Evolutionary conservation across 2,888 invertebrate species (phyloP), one percentile per base, ranked within the genome.

Genomic region (Bimastos eiseni): DNA sequence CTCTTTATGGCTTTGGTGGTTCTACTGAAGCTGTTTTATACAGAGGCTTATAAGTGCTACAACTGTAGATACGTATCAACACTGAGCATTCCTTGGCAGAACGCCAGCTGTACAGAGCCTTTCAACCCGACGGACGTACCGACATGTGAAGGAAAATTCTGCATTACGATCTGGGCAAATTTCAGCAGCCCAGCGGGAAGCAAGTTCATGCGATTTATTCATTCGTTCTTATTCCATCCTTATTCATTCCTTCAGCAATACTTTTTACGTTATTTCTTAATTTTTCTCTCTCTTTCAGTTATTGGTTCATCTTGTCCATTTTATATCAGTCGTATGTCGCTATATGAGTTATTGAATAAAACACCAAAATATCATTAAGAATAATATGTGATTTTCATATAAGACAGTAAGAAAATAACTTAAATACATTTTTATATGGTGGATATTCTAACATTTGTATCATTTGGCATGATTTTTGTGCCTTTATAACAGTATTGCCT

Each of bases 1-100:
- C 6, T 86, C n/a, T 24, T 86, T 86, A 24, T 86, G 86, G 37
- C 24, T 4, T 1, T 15, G 36, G 17, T 36, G 6, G 11, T 86
- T 34, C 34, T 86, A 37, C 34, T 34, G 36, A 17, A 19, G 37
- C 34, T 86, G 4, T 34, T 36, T 36, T 86, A 34, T 86, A 86
- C 86, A 19, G 86, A 86, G 37, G 86, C 86, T 30, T 86, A 15
- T 36, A 36, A 34, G 86, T 86, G 86, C 86, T 86, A 86, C 36
- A 24, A 86, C 34, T 86, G 86, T 86, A 86, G 86, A 86, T 86
- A 86, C 37, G 86, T 86, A 5, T 86, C 86, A 15, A 86, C 86
- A 21, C 36, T 36, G 21, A 86, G 37, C 19, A 37, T 24, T 19
- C n/a, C 34, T 19, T 84, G 84, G 84, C 84, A 84, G 36, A 84